Base-by-base conservation (phyloP, 2,113 vertebrate genomes). In the Lamprotornis superbus region DNA sequence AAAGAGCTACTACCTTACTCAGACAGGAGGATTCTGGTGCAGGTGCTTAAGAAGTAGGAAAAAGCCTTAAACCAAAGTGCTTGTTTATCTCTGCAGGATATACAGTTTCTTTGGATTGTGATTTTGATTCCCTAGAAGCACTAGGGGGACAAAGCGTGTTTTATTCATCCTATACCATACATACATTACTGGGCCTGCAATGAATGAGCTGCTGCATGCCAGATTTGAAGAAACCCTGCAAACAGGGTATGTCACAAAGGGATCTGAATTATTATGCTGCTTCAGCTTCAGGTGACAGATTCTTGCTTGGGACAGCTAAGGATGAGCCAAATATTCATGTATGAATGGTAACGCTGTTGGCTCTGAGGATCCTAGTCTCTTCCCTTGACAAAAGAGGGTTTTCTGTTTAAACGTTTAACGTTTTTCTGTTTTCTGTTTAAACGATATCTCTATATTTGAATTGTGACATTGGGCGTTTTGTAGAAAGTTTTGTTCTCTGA, bases 131-230 rank as follows among this genome's bases (percentile, higher is more conserved):
- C 20, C 3, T 39, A 40, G 30, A 9, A 70, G 15, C 18, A 44
- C 1, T 0, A 1, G 21, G 8, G 1, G 1, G 20, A 15, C 7
- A 39, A n/a, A 44, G 16, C 5, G 31, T 59, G 13, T 39, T 78
- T 59, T 46, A 14, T 13, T 63, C 6, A 19, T 35, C 10, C 4
- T 7, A 2, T 27, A 28, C 10, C 27, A 24, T 7, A 8, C 13
- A 9, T 16, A 25, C 8, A 3, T 5, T 39, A 11, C 6, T 2
- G 5, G 70, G 25, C 12, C 61, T 60, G 37, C 46, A 56, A 15
- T 0, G 7, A 75, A 44, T 0, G 1, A 35, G 19, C 16, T 67
- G 15, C 1, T 2, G 7, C 4, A 3, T 10, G 18, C 5, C 56
- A 70, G 64, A 63, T 65, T 69, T 49, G 24, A 57, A 84, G 77